A percentile compares a stretch with the other conserved stretches of the same genome.
Conservation (phyloP, 2,113 vertebrate genomes). For the Coryphaenoides rupestris region DNA sequence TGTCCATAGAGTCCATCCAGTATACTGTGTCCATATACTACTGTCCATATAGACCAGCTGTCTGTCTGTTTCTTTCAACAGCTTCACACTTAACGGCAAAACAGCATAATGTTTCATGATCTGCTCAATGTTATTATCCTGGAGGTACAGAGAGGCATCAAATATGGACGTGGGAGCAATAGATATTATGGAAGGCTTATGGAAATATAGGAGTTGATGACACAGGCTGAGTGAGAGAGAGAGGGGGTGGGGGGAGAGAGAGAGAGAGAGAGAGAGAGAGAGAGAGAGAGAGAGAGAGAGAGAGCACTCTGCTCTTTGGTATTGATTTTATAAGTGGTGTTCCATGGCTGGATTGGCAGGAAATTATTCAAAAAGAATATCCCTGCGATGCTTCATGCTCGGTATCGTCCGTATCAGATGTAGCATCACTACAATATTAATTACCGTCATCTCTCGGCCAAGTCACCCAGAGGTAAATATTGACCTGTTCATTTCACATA, state of each 20-base stretch:
- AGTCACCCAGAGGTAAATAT: conserved; percentile 27
- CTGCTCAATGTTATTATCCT: too few relatives aligned
- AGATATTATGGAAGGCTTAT: too few relatives aligned
- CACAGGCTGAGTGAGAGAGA: not conserved
- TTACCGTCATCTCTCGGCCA: conserved; percentile 38
- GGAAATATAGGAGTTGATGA: too few relatives aligned
- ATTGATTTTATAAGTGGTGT: conserved; percentile 59
- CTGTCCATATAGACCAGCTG: too few relatives aligned
- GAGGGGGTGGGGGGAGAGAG: not conserved
- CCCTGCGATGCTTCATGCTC: conserved; percentile 31
- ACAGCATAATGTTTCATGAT: too few relatives aligned
- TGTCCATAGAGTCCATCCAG: too few relatives aligned
- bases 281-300: conserved; percentile 19
- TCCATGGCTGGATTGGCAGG: conserved; percentile 37
- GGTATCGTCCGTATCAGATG: conserved; percentile 21
- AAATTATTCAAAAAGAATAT: conserved; percentile 38
- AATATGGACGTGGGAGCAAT: too few relatives aligned
- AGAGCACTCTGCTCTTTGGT: conserved; percentile 12
- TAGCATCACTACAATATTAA: conserved; percentile 41
- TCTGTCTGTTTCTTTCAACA: too few relatives aligned
- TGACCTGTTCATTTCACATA: conserved; percentile 9
- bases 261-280: conserved; percentile 25
- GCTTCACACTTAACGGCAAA: too few relatives aligned
- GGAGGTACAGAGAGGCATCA: too few relatives aligned
- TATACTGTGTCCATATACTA: too few relatives aligned